Percentiles rank a stretch among this genome's conserved stretches.
Conservation (phyloP, 2,113 vertebrate genomes). For the Callorhinus ursinus region DNA sequence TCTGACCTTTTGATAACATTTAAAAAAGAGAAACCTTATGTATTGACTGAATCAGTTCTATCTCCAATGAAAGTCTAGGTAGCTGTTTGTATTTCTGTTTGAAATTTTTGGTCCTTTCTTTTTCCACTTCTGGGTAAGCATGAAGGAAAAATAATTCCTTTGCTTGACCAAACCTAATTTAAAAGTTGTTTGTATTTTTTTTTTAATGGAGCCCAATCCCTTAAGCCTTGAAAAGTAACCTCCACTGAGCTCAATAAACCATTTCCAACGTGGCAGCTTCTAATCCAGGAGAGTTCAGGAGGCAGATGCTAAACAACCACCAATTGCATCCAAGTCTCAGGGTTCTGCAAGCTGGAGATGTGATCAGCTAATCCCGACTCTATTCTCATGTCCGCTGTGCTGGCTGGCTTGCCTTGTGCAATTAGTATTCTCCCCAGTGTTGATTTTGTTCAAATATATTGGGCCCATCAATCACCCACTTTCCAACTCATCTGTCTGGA, state of each 20-base stretch:
- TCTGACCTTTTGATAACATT: conserved; percentile 75
- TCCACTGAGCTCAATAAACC: neutral
- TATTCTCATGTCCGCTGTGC: conserved; percentile 18
- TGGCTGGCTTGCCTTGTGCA: conserved; percentile 59
- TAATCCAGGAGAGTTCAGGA: neutral
- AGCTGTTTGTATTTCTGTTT: conserved; percentile 68
- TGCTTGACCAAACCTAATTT: conserved; percentile 11
- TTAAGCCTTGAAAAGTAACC: conserved; percentile 70
- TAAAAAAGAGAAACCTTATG: conserved; percentile 16
- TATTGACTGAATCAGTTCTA: conserved; percentile 8
- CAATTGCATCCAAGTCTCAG: conserved; percentile 33
- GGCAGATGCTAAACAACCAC: conserved; percentile 46
- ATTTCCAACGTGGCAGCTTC: conserved; percentile 1
- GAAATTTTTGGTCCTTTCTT: conserved; percentile 49
- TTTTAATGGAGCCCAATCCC: conserved; percentile 58
- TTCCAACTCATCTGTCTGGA: conserved; percentile 84
- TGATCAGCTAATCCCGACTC: neutral
- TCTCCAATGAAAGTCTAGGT: neutral
- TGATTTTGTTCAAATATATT: conserved; percentile 83
- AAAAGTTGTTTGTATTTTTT: conserved; percentile 68
- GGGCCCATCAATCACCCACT: conserved; percentile 86
- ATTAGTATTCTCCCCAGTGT: conserved; percentile 81
- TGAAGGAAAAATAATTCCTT: conserved; percentile 55
- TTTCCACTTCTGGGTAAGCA: conserved; percentile 51
- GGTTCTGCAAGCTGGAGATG: conserved; percentile 22